Base-by-base conservation (phyloP, 2,888 invertebrate species). In the Melanophora roralis region DNA sequence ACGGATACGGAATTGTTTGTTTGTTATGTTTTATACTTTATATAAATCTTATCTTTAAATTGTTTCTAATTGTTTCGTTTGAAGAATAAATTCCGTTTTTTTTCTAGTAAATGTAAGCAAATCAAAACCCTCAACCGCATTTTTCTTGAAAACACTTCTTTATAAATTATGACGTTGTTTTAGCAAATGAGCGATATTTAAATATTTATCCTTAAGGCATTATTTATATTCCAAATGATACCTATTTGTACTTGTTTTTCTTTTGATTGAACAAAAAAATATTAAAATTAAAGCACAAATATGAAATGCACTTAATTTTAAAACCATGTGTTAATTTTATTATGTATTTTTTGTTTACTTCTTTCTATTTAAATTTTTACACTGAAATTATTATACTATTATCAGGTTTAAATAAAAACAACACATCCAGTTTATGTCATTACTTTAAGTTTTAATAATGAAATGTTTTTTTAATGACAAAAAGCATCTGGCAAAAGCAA, bases 401-500 rank as follows among this genome's bases (percentile, higher is more conserved):
- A 75, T 60, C 60, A 68, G 36, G 27, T 43, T 49, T 27, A 53
- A 74, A 49, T 32, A 60, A 0, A 40, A 40, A 40, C 12, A 49
- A 32, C 23, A 72, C 43, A 64, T 53, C n/a, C 4, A 12, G 14
- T 53, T 38, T 43, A 36, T 45, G 60, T 43, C 62, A 71, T 64
- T 64, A 59, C 14, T 27, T 71, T 64, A 36, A n/a, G 36, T 19
- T 55, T 34, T 2, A 43, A 51, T 38, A 74, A 67, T 67, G 59
- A 74, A 47, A 57, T 67, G 23, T 59, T 49, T 7, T 47, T 69
- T 62, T 68, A 47, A 55, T 68, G 32, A n/a, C 4, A 64, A 34
- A 12, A 27, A 49, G 62, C 69, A 69, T 69, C 68, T 76, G 68
- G 55, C 40, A 49, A 21, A 19, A 51, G 51, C n/a, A 49, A 55